Base-by-base conservation (phyloP, 2,113 vertebrate species). In the Myodes glareolus region DNA sequence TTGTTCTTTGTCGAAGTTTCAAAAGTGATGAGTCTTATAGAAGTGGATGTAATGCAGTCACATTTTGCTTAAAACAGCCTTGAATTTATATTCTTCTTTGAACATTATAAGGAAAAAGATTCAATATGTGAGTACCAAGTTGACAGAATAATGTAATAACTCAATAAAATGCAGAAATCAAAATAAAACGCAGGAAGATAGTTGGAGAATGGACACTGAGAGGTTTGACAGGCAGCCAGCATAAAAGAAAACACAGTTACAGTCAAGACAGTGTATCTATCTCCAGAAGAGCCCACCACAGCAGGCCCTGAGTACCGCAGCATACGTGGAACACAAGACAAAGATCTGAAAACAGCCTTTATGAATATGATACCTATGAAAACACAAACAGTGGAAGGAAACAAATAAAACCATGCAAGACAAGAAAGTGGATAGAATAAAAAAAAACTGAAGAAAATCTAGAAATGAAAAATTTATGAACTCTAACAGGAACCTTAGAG, bases 1-100 rank as follows among this genome's bases (percentile, higher is more conserved):
- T 91, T 95, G 58, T 78, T 52, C 25, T 63, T 63, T 63, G 55
- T 84, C 2, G 87, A 93, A 94, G 23, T 81, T 94, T 90, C 70
- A 97, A 95, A 92, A 84, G n/a, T 75, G 27, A 93, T 63, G 67
- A 70, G 89, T 80, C 52, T 50, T 91, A 91, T 77, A 11, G 89
- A 93, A 96, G 39, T 58, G 31, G 7, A 63, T 29, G 50, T 82
- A 84, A 63, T 39, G 1, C 77, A 88, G 58, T 96, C 58, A 85
- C 55, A 45, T 86, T 33, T 95, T 84, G 25, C 58, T 55, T 82
- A 92, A 91, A 72, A 88, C 1, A 61, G 21, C 91, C 88, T 73
- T 97, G 68, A 88, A 70, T 92, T 67, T 90, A 27, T 91, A 82
- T 94, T 96, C 76, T 58, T 96, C 58, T 81, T 94, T 61, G 21